Evolutionary conservation across 2,888 invertebrate genomes (phyloP), one percentile per base, ranked within the genome.

Genomic region (Dorcus parallelipipedus): DNA sequence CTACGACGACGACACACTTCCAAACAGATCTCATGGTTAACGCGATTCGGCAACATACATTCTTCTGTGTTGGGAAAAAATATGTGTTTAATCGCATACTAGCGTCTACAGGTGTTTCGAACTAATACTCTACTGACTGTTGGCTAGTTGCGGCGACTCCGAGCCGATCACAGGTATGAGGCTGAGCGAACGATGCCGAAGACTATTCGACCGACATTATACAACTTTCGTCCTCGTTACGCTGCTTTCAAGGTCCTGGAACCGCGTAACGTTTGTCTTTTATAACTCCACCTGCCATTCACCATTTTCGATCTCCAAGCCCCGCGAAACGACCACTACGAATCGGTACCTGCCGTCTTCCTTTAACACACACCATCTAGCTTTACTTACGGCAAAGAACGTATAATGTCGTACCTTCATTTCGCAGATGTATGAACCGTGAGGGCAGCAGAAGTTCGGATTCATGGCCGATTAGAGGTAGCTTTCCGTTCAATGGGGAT

Each of bases 271-370:
- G 62, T 58, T 56, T 51, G 62, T 63, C 65, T 51, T 50, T 58
- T 59, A 62, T 65, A 56, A 62, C 54, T 65, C 62, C 60, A 59
- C 56, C 56, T 60, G 57, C 63, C 61, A 77, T 78, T 80, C 79
- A 80, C 80, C 73, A 84, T 83, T 84, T 84, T 84, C 84, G 84
- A 85, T 58, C 86, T 86, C 85, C 85, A 85, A 84, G 85, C 84
- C 84, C 84, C 84, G 84, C 80, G 73, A 71, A 67, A 41, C 38
- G 40, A 81, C 81, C 81, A 79, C 81, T 80, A 81, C 80, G 80
- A 81, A 17, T 51, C 58, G 55, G 39, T 81, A 81, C 81, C 78
- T 75, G 73, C 81, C 81, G 77, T 82, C 82, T 80, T 65, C 67
- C 58, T 68, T 66, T 65, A 57, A 49, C 65, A 33, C 62, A 58